Conservation (phyloP, 64 coral and sea anemone species). For the Pachyseris speciosa region DNA sequence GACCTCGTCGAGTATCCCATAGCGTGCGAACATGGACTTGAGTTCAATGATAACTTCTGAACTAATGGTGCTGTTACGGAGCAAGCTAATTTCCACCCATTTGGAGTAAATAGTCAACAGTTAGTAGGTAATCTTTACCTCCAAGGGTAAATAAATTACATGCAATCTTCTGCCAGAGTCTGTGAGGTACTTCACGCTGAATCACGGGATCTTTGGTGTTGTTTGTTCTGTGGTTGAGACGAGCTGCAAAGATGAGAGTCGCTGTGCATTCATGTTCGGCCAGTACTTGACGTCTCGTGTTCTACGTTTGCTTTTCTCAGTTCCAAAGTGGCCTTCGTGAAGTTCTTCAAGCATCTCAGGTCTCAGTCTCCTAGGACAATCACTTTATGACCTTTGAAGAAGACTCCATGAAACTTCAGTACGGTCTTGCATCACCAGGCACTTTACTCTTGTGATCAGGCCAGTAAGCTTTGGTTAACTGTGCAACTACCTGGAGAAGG, state of each 20-base stretch:
- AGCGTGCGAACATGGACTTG: not conserved
- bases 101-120: no score
- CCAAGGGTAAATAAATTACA: constrained; percentile 4
- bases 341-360: not conserved
- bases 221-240: not conserved
- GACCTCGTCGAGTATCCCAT: no score
- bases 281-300: not conserved
- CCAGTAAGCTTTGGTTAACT: not conserved
- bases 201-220: constrained; percentile 15
- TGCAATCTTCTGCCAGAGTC: constrained; percentile 10
- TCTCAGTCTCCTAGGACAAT: not conserved
- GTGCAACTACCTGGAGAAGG: not conserved
- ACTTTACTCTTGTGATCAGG: not conserved
- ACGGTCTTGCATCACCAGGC: not conserved
- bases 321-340: not conserved
- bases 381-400: constrained; percentile 7
- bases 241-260: not conserved
- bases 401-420: not conserved
- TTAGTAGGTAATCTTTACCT: not conserved
- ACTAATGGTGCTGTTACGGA: not conserved
- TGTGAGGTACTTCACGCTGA: not conserved
- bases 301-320: not conserved
- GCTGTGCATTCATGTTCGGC: not conserved
- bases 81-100: not conserved
- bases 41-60: not conserved